Conservation (phyloP, 2,888 invertebrate genomes). For the Drosophila ustulata region DNA sequence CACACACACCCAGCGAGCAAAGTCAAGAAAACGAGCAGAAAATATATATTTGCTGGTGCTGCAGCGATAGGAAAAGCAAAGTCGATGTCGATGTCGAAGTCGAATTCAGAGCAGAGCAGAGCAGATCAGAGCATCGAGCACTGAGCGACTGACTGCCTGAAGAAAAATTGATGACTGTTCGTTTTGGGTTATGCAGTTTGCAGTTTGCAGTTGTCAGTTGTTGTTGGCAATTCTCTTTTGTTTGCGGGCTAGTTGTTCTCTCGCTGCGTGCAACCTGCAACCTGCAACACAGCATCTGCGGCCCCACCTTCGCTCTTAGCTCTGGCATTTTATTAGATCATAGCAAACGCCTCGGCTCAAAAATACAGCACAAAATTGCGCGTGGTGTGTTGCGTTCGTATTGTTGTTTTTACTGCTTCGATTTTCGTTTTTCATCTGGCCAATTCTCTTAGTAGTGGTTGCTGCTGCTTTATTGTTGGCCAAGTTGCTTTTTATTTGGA, state of each 20-base stretch:
- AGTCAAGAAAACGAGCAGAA: constrained; percentile 43
- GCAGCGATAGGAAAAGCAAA: constrained; percentile 53
- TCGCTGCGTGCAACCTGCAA: constrained; percentile 45
- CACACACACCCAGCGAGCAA: constrained; percentile 19
- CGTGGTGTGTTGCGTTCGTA: constrained; percentile 60
- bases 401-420: neutral
- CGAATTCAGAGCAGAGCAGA: constrained; percentile 24
- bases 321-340: constrained; percentile 74
- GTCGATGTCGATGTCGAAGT: constrained; percentile 24
- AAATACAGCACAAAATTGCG: constrained; percentile 37
- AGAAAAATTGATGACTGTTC: constrained; percentile 74
- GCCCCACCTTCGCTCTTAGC: constrained; percentile 67
- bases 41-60: constrained; percentile 32
- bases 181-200: constrained; percentile 27
- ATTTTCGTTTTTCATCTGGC: constrained; percentile 21
- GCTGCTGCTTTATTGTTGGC: constrained; percentile 64
- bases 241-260: constrained; percentile 44
- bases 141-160: constrained; percentile 48
- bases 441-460: constrained; percentile 33
- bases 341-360: constrained; percentile 70
- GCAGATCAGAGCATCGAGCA: constrained; percentile 25
- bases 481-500: constrained; percentile 32
- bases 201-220: constrained; percentile 31
- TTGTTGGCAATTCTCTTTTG: constrained; percentile 52
- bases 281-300: constrained; percentile 41